Base-by-base conservation (phyloP, 30 jellyfish, hydroid and myxozoan genomes). In the Mastigias papua region DNA sequence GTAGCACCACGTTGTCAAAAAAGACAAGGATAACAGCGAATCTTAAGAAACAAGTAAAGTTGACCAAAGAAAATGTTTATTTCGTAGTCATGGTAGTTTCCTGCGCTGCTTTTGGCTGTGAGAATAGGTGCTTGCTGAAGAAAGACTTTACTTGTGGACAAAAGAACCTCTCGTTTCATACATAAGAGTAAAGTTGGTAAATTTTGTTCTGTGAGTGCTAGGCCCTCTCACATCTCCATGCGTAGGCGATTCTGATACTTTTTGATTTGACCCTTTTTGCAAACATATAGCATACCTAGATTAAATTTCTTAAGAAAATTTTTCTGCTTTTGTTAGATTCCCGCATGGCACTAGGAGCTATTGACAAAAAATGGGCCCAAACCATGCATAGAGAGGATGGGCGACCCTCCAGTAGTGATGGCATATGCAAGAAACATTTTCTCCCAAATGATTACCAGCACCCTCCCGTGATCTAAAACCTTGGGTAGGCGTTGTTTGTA, bases 81-180 rank as follows among this genome's bases (percentile, higher is more conserved):
- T n/a, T n/a, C n/a, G n/a, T n/a, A n/a, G 13, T 42, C 54, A 77
- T 77, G 88, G 88, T 77, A 26, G 49, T 77, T 1, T 77, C 88
- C 31, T 77, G 88, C 48, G 76, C 88, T 5, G 88, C 88, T 21
- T 77, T 20, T 42, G 88, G 78, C 27, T 77, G 88, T 60, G 63
- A 75, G 31, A 77, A 77, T 29, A 51, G 82, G 27, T 57, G 79
- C 60, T 42, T 22, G 29, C 27, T 42, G 31, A 77, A 77, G 57
- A 77, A 49, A 34, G 88, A 77, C 30, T 82, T 51, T 34, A 58
- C 57, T 21, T 58, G 51, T 21, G 88, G 88, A 20, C 82, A 54
- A 23, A 63, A 57, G 48, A 32, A 78, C 65, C 33, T 54, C 23
- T 20, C 64, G 54, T 78, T 51, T 78, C 9, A 78, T 80, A 61